A percentile compares a stretch with the other conserved stretches of the same genome.
Evolutionary conservation across 2,888 invertebrate genomes (phyloP).

Genomic region (Hyposoter dolosus): DNA sequence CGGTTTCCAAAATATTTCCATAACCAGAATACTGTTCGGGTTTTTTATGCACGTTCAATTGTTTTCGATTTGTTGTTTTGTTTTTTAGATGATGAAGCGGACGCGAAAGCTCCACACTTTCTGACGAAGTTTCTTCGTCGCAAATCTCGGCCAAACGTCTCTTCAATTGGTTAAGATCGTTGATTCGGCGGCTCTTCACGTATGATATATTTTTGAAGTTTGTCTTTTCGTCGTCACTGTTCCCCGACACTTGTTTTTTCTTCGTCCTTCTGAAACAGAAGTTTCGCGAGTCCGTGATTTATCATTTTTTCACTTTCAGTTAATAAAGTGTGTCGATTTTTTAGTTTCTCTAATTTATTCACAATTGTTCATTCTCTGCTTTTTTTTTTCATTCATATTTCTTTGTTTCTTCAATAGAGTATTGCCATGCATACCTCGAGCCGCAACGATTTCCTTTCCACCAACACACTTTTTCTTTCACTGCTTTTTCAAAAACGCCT

Average conservation of each 20-base stretch:
- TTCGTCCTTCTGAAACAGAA: conserved; percentile 80
- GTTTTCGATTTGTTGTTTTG: not conserved
- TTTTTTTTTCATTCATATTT: conserved; percentile 49
- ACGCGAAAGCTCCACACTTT: not conserved
- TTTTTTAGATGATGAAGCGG: not conserved
- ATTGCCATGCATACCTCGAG: conserved; percentile 64
- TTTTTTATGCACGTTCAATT: not conserved
- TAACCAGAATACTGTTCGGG: not conserved
- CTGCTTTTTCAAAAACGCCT: conserved; percentile 34
- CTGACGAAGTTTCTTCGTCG: conserved; percentile 66
- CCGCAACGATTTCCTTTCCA: conserved; percentile 39
- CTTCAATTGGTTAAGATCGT: conserved; percentile 47
- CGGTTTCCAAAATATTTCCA: not conserved
- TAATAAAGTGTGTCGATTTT: conserved; percentile 36
- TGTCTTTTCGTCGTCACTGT: conserved; percentile 53
- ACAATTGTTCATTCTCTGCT: conserved; percentile 64
- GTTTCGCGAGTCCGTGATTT: conserved; percentile 74
- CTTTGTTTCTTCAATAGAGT: conserved; percentile 49
- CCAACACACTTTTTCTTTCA: conserved; percentile 32
- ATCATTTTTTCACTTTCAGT: conserved; percentile 65
- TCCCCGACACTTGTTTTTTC: conserved; percentile 69
- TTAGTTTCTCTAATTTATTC: conserved; percentile 57
- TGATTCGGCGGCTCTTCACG: conserved; percentile 51
- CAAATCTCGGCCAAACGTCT: conserved; percentile 66
- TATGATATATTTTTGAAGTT: conserved; percentile 62